Evolutionary conservation across 2,888 invertebrate species (phyloP).

Genomic region (Lasioglossum leucozonium): DNA sequence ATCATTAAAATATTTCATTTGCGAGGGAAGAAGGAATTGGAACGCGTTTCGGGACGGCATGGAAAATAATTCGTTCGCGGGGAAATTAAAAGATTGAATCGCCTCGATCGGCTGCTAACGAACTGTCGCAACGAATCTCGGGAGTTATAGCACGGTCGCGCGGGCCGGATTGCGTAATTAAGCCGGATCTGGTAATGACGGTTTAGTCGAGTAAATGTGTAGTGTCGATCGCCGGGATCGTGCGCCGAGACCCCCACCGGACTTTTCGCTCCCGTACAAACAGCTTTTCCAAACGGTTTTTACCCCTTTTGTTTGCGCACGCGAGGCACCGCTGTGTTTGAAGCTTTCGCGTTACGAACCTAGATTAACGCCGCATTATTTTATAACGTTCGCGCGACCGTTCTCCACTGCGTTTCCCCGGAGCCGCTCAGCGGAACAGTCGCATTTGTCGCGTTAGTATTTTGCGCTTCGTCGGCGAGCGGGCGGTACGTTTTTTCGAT

Average conservation of each 20-base stretch:
- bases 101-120: conserved; percentile 54
- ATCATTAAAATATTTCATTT: background rate
- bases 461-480: conserved; percentile 22
- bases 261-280: conserved; percentile 60
- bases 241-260: conserved; percentile 14
- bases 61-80: conserved; percentile 54
- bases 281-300: conserved; percentile 51
- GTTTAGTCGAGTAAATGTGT: conserved; percentile 65
- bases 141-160: conserved; percentile 35
- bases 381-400: conserved; percentile 35
- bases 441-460: conserved; percentile 45
- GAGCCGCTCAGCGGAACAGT: background rate
- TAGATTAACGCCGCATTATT: conserved; percentile 48
- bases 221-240: conserved; percentile 45
- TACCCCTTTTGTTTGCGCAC: conserved; percentile 43
- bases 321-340: conserved; percentile 39
- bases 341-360: conserved; percentile 34
- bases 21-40: no score
- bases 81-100: conserved; percentile 62
- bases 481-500: conserved; percentile 38
- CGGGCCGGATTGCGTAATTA: conserved; percentile 60
- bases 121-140: conserved; percentile 57
- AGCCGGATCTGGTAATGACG: conserved; percentile 63
- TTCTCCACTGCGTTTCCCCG: background rate
- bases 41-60: no score